Evolutionary conservation across 2,797 vertebrate genomes (phyloP).

Genomic region (Eospalax fontanierii): DNA sequence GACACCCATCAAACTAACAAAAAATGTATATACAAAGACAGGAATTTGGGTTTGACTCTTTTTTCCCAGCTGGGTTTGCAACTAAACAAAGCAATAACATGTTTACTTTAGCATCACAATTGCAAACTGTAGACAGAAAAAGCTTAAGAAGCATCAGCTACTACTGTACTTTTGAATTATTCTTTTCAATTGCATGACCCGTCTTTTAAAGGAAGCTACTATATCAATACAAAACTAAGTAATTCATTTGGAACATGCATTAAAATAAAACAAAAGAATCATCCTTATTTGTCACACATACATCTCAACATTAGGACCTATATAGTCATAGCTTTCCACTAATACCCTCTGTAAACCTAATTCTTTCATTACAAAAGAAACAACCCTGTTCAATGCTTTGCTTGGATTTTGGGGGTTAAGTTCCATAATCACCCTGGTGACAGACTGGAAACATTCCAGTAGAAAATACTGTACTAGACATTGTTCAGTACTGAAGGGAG

Average conservation of each 20-base stretch:
- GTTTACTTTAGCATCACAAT: not conserved
- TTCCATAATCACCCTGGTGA: constrained; percentile 5
- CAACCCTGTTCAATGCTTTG: constrained; percentile 35
- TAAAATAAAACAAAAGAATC: constrained; percentile 57
- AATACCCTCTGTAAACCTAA: constrained; percentile 34
- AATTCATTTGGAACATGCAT: constrained; percentile 43
- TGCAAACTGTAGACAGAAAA: constrained; percentile 10
- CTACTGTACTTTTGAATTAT: not conserved
- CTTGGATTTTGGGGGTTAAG: constrained; percentile 56
- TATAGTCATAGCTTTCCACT: constrained; percentile 52
- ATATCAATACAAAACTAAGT: not conserved
- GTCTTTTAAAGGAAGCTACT: constrained; percentile 24
- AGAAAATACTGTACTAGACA: constrained; percentile 40
- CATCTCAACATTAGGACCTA: constrained; percentile 52
- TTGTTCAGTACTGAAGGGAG: constrained; percentile 34
- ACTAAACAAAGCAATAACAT: constrained; percentile 22
- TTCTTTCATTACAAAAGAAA: constrained; percentile 21
- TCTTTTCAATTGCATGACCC: constrained; percentile 27
- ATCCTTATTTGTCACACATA: constrained; percentile 49
- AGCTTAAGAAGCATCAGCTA: not conserved
- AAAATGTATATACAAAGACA: too few species aligned
- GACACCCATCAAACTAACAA: too few species aligned
- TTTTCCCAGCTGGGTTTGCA: not conserved
- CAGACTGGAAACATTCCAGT: not conserved
- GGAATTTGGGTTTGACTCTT: not conserved